Conservation (phyloP, 2,888 invertebrate species). For the Rhagonycha fulva region DNA sequence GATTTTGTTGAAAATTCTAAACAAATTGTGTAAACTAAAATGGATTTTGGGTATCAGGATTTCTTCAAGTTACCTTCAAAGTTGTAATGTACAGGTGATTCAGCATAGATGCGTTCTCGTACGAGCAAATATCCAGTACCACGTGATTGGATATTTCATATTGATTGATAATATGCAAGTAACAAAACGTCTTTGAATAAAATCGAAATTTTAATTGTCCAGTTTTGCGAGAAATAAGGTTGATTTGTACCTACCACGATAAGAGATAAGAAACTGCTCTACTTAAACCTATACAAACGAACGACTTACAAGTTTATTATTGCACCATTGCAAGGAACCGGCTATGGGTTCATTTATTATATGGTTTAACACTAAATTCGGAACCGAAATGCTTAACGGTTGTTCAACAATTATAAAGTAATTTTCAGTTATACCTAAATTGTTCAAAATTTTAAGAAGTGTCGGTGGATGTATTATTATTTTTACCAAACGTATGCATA, state of each 20-base stretch:
- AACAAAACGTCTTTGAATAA: constrained; percentile 75
- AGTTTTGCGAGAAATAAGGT: constrained; percentile 59
- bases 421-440: constrained; percentile 75
- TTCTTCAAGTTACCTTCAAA: constrained; percentile 65
- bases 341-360: constrained; percentile 68
- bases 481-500: constrained; percentile 85
- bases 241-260: constrained; percentile 58
- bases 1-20: constrained; percentile 76
- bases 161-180: constrained; percentile 84
- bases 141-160: constrained; percentile 69
- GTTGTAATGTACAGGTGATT: constrained; percentile 85
- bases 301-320: constrained; percentile 64
- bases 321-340: constrained; percentile 75
- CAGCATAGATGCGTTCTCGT: constrained; percentile 79
- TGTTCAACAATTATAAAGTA: constrained; percentile 90
- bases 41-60: no score
- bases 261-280: constrained; percentile 19
- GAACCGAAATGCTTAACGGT: constrained; percentile 75
- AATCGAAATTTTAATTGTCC: constrained; percentile 63
- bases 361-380: constrained; percentile 63
- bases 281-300: neutral
- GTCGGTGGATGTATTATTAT: neutral
- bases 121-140: constrained; percentile 81
- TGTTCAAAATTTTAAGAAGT: neutral
- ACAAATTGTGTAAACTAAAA: constrained; percentile 12